Base-by-base conservation (phyloP, 2,113 vertebrate genomes). In the Chaenocephalus aceratus region DNA sequence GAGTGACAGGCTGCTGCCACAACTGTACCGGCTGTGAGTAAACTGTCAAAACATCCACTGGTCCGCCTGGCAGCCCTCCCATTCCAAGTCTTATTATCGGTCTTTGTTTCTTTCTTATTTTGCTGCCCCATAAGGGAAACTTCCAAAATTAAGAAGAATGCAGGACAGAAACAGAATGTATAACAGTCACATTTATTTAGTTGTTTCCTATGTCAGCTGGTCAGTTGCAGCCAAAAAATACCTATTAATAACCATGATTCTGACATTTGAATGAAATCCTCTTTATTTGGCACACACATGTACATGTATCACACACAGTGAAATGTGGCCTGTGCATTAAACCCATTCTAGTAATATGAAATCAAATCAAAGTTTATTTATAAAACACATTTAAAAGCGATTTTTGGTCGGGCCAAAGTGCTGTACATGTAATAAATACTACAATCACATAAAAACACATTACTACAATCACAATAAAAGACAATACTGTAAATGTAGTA, bases 21-120 rank as follows among this genome's bases (percentile, higher is more conserved):
- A 30, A 85, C 68, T 73, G 56, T 72, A 78, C 83, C 70, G 85
- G 78, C 85, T 86, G 73, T 83, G 85, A 85, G 80, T 86, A 89
- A 87, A 89, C 76, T 86, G 86, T 89, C 88, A 91, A 86, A 88
- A 88, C 79, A 91, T 64, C 44, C 76, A 88, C 82, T 85, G 88
- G 90, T 86, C 84, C 88, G 88, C 86, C 86, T 91, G 88, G 73
- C 66, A 84, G 73, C 56, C 71, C 74, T 36, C 73, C 81, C 62
- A 61, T 59, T 72, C 13, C 21, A 75, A 77, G 10, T 88, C 80
- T 71, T 59, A 63, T 76, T 79, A 80, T 54, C 52, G 15, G 18
- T 84, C 62, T 72, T 54, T 83, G 41, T 74, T 56, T 23, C 48
- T 30, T 30, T 30, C 30, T 4, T 30, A 30, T 30, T 30, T 30